These are phyloP conservation scores for Glaucopsyche alexis DNA, from an alignment of 2,888 invertebrate species.

Conservation along the genomic window DNA sequence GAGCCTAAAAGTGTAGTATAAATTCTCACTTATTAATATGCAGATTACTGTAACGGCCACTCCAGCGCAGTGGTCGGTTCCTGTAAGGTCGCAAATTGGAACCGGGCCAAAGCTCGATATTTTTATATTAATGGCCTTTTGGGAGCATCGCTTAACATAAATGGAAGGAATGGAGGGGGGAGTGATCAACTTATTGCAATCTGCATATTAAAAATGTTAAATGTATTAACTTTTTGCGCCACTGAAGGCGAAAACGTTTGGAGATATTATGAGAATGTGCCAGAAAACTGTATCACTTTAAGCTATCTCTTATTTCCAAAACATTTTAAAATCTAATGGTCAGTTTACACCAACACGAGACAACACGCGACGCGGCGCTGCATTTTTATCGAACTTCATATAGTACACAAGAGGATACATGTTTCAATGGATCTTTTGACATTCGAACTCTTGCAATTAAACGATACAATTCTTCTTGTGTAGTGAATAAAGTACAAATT, in stretches of 20 bases:
- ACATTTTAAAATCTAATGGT: too few relatives aligned
- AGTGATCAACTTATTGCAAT: slow-evolving; percentile 8
- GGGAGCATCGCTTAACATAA: background rate
- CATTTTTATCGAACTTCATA: too few relatives aligned
- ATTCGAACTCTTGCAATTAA: too few relatives aligned
- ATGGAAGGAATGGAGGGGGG: background rate
- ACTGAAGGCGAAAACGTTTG: background rate
- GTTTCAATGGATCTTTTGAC: too few relatives aligned
- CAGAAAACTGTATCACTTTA: background rate
- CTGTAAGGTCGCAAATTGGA: slow-evolving; percentile 1
- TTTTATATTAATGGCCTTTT: slow-evolving; percentile 7
- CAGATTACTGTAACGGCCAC: slow-evolving; percentile 15
- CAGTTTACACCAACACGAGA: too few relatives aligned
- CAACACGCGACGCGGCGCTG: too few relatives aligned
- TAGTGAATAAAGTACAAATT: too few relatives aligned
- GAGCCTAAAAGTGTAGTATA: background rate
- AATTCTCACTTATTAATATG: slow-evolving; percentile 17
- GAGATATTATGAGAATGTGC: background rate
- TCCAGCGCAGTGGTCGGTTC: slow-evolving; percentile 8
- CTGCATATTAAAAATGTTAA: background rate
- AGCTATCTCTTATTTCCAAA: too few relatives aligned
- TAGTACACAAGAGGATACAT: too few relatives aligned
- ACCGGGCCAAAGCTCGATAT: background rate
- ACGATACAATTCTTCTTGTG: too few relatives aligned
- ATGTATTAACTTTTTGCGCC: background rate